Conservation (phyloP, 2,888 invertebrate genomes). For the Ormyrus rosae region DNA sequence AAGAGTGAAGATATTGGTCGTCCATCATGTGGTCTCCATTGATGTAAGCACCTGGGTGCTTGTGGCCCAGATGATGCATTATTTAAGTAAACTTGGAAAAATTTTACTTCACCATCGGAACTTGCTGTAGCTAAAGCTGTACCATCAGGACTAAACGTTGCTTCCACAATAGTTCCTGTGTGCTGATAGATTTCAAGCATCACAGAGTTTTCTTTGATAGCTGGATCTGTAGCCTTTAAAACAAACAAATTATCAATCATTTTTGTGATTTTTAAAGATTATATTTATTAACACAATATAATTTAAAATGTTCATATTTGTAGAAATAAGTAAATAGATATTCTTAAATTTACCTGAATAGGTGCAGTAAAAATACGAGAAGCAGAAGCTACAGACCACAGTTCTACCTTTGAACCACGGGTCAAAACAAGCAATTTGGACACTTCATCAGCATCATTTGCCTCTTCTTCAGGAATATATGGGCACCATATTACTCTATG, state of each 20-base stretch:
- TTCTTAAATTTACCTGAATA: constrained; percentile 58
- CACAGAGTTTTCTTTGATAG: constrained; percentile 66
- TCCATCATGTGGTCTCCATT: constrained; percentile 95
- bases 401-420: constrained; percentile 82
- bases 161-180: constrained; percentile 85
- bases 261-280: neutral
- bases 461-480: constrained; percentile 85
- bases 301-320: neutral
- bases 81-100: constrained; percentile 91
- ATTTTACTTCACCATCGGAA: constrained; percentile 92
- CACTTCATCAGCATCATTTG: constrained; percentile 80
- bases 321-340: neutral
- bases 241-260: neutral
- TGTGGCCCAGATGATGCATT: constrained; percentile 70
- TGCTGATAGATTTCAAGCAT: constrained; percentile 80
- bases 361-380: constrained; percentile 65
- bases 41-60: constrained; percentile 89
- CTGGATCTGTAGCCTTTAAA: constrained; percentile 67
- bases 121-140: constrained; percentile 95
- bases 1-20: constrained; percentile 91
- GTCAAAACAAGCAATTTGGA: constrained; percentile 89
- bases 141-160: constrained; percentile 95
- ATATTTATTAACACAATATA: neutral
- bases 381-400: constrained; percentile 70
- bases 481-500: constrained; percentile 95